phyloP scores from a whole-genome alignment of 2,113 vertebrate species.

The Macroglossus sobrinus region DNA sequence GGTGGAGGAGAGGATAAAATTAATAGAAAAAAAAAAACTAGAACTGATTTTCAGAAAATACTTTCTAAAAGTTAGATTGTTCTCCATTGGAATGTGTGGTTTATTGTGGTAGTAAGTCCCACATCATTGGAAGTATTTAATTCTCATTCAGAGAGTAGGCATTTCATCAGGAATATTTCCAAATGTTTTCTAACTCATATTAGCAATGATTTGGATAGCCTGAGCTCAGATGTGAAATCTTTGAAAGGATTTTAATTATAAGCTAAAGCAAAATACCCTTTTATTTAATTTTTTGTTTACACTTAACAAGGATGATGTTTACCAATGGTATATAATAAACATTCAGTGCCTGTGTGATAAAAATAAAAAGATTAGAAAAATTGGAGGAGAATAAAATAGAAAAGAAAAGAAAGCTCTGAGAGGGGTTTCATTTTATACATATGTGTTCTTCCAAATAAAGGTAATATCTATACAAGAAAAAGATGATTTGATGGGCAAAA shows the following conservation, averaged over 20 bases:
- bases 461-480: background rate
- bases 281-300: background rate
- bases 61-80: background rate
- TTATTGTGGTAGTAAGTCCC: background rate
- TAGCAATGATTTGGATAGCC: background rate
- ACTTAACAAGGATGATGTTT: background rate
- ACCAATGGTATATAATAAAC: background rate
- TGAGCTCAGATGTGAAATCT: background rate
- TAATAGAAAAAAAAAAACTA: background rate
- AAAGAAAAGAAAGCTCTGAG: background rate
- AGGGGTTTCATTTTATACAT: background rate
- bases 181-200: background rate
- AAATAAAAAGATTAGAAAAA: background rate
- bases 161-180: background rate
- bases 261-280: background rate
- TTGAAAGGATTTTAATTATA: constrained; percentile 16
- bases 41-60: background rate
- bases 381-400: background rate
- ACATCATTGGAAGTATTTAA: background rate
- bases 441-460: background rate
- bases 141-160: background rate
- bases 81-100: background rate
- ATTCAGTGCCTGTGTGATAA: background rate
- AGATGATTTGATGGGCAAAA: background rate
- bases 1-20: background rate